phyloP scores from a whole-genome alignment of 1,140 invertebrate species.

The Drosophila mayri region DNA sequence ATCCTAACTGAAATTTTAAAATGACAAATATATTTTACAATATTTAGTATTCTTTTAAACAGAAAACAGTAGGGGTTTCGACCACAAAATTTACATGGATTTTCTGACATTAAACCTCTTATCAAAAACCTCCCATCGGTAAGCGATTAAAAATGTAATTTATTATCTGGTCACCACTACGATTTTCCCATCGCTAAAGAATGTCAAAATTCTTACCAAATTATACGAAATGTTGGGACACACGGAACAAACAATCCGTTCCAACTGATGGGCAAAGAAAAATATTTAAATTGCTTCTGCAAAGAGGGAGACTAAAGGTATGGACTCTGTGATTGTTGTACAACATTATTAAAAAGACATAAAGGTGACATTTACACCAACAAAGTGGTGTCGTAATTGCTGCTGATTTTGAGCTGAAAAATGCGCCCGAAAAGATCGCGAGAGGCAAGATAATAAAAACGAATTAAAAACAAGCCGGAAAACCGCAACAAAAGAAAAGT shows the following conservation, averaged over 20 bases:
- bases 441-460: conserved; percentile 44
- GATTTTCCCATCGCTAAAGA: conserved; percentile 6
- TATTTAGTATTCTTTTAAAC: background rate
- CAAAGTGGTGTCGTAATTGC: conserved; percentile 33
- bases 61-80: background rate
- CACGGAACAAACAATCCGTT: conserved; percentile 15
- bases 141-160: background rate
- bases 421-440: conserved; percentile 44
- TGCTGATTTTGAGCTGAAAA: conserved; percentile 10
- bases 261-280: conserved; percentile 11
- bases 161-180: conserved; percentile 3
- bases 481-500: conserved; percentile 73
- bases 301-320: background rate
- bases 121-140: background rate
- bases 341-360: conserved; percentile 81
- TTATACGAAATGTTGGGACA: conserved; percentile 25
- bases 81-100: background rate
- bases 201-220: conserved; percentile 20
- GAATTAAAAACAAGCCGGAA: conserved; percentile 58
- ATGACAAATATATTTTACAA: background rate
- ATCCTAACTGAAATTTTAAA: background rate
- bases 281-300: conserved; percentile 17
- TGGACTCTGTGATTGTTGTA: conserved; percentile 30
- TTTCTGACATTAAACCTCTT: background rate
- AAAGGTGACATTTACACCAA: conserved; percentile 63